Base-by-base conservation (phyloP, 2,797 vertebrate species). In the Oreochromis grahami region DNA sequence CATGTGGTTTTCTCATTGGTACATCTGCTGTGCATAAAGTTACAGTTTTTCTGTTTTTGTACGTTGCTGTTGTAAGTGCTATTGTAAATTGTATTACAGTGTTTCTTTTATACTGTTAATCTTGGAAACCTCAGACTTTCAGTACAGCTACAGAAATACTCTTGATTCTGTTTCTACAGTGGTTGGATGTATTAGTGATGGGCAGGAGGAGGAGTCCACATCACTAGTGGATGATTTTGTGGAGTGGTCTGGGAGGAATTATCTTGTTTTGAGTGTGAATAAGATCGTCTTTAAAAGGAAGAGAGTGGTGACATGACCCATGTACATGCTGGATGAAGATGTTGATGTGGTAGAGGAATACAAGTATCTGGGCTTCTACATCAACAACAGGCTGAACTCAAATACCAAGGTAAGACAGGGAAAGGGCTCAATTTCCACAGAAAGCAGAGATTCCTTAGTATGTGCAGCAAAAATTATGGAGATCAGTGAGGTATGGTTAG, bases 341-440 rank as follows among this genome's bases (percentile, higher is more conserved):
- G 6, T 36, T 63, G 58, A 34, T 60, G 9, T 34, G 56, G 17
- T 34, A 34, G 29, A 2, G 29, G 1, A 60, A 19, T 34, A 60
- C 32, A 34, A 34, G 2, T 60, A 60, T 34, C 56, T 60, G 56
- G 10, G 29, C 15, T 34, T 34, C 56, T 9, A 19, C 15, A 34
- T 17, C 3, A 60, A 60, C 29, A 60, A 34, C 56, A 0, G 9
- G 6, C 56, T 32, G 56, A 58, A 58, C 26, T 58, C 0, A 0
- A 58, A 58, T 17, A 17, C 56, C 8, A n/a, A n/a, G n/a, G n/a
- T n/a, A 19, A 58, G 15, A 34, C 56, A 60, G 56, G 7, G 2
- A 56, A 24, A 11, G 56, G 56, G 15, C 56, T 34, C 9, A 34
- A 34, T 60, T 60, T 60, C 56, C 15, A 58, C 29, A 58, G 55